These are phyloP conservation scores for Petrocephalus schoutedeni DNA, from an alignment of 2,797 vertebrate genomes.

Conservation along the genomic window DNA sequence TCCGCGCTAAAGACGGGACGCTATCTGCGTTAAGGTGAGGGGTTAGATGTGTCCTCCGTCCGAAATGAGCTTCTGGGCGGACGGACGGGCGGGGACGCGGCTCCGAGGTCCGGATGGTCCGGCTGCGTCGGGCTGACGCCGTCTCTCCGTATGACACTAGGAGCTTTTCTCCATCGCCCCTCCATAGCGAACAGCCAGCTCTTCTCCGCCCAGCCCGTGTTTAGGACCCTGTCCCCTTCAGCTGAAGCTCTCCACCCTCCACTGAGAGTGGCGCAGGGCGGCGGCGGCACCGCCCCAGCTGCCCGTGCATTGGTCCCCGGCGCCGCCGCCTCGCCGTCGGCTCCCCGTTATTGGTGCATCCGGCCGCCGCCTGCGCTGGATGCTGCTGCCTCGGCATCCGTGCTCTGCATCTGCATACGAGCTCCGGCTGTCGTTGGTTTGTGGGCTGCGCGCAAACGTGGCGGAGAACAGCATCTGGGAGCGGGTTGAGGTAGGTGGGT, in stretches of 20 bases:
- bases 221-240: neutral
- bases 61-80: neutral
- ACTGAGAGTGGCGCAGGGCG: neutral
- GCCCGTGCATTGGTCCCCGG: constrained; percentile 52
- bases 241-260: neutral
- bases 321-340: constrained; percentile 33
- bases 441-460: constrained; percentile 10
- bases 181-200: neutral
- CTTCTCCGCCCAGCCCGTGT: neutral
- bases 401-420: constrained; percentile 41
- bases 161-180: neutral
- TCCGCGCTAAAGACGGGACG: neutral
- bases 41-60: neutral
- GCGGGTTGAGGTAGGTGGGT: constrained; percentile 23
- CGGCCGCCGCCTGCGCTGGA: constrained; percentile 42
- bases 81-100: neutral
- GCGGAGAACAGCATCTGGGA: constrained; percentile 6
- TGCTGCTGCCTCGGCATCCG: constrained; percentile 46
- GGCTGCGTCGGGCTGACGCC: neutral
- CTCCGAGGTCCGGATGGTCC: neutral
- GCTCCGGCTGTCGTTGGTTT: constrained; percentile 20
- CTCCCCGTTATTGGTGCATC: constrained; percentile 55
- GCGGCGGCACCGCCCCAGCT: constrained; percentile 42
- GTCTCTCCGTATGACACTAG: neutral
- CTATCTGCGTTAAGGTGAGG: neutral